phyloP scores from a whole-genome alignment of 2,113 vertebrate genomes.

The Hylia prasina region DNA sequence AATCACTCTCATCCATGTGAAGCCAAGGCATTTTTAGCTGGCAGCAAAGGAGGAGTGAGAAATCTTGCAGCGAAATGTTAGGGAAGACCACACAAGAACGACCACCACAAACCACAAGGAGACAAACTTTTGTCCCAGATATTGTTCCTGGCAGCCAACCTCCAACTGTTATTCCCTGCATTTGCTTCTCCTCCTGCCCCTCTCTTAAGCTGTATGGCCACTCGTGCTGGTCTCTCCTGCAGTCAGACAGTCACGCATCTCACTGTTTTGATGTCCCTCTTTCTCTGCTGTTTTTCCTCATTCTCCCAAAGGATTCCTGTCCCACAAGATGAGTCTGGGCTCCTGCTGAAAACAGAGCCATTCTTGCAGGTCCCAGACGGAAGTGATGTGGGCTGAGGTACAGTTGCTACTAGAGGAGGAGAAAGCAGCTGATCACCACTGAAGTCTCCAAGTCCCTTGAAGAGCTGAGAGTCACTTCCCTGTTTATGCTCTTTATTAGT shows the following conservation, averaged over 20 bases:
- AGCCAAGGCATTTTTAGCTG: neutral
- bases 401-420: neutral
- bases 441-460: slow-evolving; percentile 35
- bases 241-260: neutral
- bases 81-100: neutral
- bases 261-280: neutral
- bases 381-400: neutral
- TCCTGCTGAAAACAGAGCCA: neutral
- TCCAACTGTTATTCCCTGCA: neutral
- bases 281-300: neutral
- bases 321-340: neutral
- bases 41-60: neutral
- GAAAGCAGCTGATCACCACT: neutral
- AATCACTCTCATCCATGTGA: neutral
- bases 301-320: neutral
- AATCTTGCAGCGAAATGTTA: neutral
- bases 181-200: neutral
- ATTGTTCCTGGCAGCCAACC: neutral
- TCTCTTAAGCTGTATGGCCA: neutral
- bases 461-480: slow-evolving; percentile 45
- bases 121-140: neutral
- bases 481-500: slow-evolving; percentile 57
- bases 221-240: neutral
- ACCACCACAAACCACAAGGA: neutral
- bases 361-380: neutral